Percentiles rank a stretch among this genome's conserved stretches.
Evolutionary conservation across 2,113 vertebrate species (phyloP).

Genomic region (Trachemys scripta): DNA sequence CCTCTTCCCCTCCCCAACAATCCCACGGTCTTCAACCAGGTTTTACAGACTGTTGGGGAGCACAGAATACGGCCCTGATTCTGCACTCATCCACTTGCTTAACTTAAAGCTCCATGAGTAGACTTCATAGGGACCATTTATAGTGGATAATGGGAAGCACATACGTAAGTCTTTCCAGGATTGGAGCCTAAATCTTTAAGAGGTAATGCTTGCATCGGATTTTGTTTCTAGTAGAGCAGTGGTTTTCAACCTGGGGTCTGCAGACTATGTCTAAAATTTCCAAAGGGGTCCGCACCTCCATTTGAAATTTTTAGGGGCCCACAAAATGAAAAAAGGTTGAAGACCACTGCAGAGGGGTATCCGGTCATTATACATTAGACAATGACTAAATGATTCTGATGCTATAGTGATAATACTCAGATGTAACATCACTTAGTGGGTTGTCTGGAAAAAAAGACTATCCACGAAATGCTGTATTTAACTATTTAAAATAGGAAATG

Average conservation of each 20-base stretch:
- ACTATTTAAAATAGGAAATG: rapidly evolving
- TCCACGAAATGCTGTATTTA: background rate
- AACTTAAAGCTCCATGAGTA: background rate
- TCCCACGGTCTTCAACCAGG: constrained; percentile 53
- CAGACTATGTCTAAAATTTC: background rate
- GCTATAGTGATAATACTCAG: background rate
- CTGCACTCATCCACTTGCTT: constrained; percentile 69
- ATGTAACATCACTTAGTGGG: background rate
- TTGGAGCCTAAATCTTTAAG: constrained; percentile 9
- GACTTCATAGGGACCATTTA: constrained; percentile 33
- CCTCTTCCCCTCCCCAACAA: constrained; percentile 43
- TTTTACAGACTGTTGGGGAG: constrained; percentile 72
- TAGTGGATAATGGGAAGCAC: constrained; percentile 47
- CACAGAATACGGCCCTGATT: constrained; percentile 61
- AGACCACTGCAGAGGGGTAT: background rate
- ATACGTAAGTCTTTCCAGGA: constrained; percentile 67
- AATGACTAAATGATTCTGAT: rapidly evolving
- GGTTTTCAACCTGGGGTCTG: background rate
- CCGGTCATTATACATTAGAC: background rate
- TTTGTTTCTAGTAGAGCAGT: background rate
- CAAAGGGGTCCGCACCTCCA: background rate
- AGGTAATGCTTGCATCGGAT: constrained; percentile 1
- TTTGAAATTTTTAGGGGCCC: background rate
- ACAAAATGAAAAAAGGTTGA: background rate
- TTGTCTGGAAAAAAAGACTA: background rate